Evolutionary conservation across 2,797 vertebrate species (phyloP).

Genomic region (Lepilemur septentrionalis): DNA sequence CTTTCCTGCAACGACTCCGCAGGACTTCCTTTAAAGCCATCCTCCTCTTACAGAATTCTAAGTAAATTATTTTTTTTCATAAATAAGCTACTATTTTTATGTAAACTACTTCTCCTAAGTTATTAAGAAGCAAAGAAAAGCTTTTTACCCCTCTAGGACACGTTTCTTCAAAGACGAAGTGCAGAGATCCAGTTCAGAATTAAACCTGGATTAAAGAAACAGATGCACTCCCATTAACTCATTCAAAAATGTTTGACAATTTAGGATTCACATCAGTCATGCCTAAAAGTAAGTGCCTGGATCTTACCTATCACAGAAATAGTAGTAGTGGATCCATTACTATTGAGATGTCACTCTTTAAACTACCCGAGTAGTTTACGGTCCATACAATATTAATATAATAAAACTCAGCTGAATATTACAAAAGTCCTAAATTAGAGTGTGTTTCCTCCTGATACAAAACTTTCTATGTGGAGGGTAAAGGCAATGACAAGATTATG

Average conservation of each 20-base stretch:
- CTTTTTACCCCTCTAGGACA: neutral
- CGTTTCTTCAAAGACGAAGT: neutral
- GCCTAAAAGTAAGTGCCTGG: neutral
- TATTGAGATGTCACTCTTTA: neutral
- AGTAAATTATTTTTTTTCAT: conserved; percentile 34
- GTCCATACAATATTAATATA: neutral
- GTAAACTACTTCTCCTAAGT: neutral
- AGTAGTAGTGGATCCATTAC: neutral
- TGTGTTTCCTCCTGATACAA: neutral
- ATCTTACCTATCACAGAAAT: neutral
- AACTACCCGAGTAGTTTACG: neutral
- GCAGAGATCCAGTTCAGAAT: neutral
- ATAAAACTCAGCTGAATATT: neutral
- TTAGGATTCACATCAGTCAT: neutral
- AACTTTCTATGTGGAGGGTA: neutral
- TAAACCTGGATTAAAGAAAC: neutral
- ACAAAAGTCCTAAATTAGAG: neutral
- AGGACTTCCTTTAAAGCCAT: neutral
- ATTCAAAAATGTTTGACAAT: neutral
- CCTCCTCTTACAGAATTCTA: neutral
- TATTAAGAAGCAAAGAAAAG: neutral
- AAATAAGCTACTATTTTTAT: neutral
- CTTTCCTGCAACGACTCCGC: neutral
- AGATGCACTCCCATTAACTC: neutral
- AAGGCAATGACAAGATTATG: neutral